Percentiles rank a stretch among this genome's conserved stretches.
Conservation (phyloP, 2,113 vertebrate species). For the Neogobius melanostomus region DNA sequence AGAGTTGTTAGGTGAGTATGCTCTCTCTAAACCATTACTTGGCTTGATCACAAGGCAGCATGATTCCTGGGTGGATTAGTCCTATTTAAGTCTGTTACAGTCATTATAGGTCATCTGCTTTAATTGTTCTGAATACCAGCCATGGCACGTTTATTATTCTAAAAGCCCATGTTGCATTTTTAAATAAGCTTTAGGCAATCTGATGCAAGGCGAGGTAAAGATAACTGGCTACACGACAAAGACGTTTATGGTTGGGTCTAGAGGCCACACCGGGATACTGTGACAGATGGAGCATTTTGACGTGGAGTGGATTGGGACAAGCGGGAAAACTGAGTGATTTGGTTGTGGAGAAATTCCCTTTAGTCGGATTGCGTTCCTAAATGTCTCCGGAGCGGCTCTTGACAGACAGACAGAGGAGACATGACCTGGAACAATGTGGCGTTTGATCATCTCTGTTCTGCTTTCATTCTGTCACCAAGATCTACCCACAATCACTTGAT, state of each 20-base stretch:
- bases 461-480: slow-evolving; percentile 79
- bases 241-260: slow-evolving; percentile 55
- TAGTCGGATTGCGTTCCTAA: slow-evolving; percentile 45
- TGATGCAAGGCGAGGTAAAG: slow-evolving; percentile 52
- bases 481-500: slow-evolving; percentile 65
- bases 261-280: slow-evolving; percentile 61
- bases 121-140: slow-evolving; percentile 45
- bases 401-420: slow-evolving; percentile 69
- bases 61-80: slow-evolving; percentile 26
- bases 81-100: slow-evolving; percentile 33
- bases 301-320: slow-evolving; percentile 57
- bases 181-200: slow-evolving; percentile 58
- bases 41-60: slow-evolving; percentile 7
- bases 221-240: slow-evolving; percentile 73
- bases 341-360: slow-evolving; percentile 66
- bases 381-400: slow-evolving; percentile 60
- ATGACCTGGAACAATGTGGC: slow-evolving; percentile 74
- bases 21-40: slow-evolving; percentile 19
- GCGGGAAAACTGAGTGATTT: slow-evolving; percentile 63
- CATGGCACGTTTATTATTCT: slow-evolving; percentile 36
- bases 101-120: slow-evolving; percentile 39
- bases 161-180: slow-evolving; percentile 45
- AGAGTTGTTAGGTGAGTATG: slow-evolving; percentile 19
- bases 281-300: slow-evolving; percentile 65
- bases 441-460: slow-evolving; percentile 74